Conservation (phyloP, 2,888 invertebrate species). For the Diloba caeruleocephala region DNA sequence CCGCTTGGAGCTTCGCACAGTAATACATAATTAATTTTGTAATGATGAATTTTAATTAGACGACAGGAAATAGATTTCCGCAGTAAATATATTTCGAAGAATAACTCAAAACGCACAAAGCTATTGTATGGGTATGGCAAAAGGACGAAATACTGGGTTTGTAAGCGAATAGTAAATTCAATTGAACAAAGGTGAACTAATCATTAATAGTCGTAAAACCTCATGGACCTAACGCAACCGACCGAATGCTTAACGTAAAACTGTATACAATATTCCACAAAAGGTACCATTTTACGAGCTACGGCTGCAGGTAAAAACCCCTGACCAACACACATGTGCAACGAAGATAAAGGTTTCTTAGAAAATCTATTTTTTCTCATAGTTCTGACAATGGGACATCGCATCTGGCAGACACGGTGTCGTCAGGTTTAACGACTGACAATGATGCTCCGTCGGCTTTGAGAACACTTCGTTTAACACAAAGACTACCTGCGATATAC, state of each 20-base stretch:
- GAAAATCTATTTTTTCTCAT: slow-evolving; percentile 67
- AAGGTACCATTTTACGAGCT: slow-evolving; percentile 59
- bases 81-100: slow-evolving; percentile 32
- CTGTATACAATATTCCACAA: slow-evolving; percentile 50
- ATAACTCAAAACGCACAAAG: slow-evolving; percentile 16
- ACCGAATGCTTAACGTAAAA: slow-evolving; percentile 40
- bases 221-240: slow-evolving; percentile 45
- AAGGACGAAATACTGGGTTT: slow-evolving; percentile 16
- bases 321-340: slow-evolving; percentile 69
- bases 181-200: slow-evolving; percentile 42
- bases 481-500: slow-evolving; percentile 70
- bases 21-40: slow-evolving; percentile 31
- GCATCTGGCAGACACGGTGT: slow-evolving; percentile 84
- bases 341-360: slow-evolving; percentile 68
- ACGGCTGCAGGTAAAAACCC: slow-evolving; percentile 67
- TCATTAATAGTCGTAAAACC: slow-evolving; percentile 52
- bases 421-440: slow-evolving; percentile 67
- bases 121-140: slow-evolving; percentile 13
- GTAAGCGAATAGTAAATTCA: slow-evolving; percentile 28
- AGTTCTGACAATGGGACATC: slow-evolving; percentile 65
- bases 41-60: slow-evolving; percentile 35
- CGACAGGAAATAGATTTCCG: slow-evolving; percentile 43
- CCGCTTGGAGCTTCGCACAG: slow-evolving; percentile 14
- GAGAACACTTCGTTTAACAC: slow-evolving; percentile 49
- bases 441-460: slow-evolving; percentile 60